Base-by-base conservation (phyloP, 2,113 vertebrate species). In the Arothron firmamentum region DNA sequence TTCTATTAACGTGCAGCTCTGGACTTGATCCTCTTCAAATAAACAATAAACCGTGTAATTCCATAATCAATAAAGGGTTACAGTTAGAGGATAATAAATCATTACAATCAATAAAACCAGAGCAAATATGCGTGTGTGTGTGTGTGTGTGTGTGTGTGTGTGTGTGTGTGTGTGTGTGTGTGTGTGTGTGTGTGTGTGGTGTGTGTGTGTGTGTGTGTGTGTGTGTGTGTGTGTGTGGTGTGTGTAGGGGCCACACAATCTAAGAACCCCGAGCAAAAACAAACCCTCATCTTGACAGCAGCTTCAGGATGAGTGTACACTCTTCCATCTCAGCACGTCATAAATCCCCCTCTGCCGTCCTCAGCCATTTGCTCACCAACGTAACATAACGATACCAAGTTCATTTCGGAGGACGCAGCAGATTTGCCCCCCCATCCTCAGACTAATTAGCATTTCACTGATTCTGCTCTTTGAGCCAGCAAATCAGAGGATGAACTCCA, bases 371-470 rank as follows among this genome's bases (percentile, higher is more conserved):
- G 41, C 38, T 74, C 57, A 23, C 56, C 72, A 53, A 45, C 54
- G 75, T 23, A 45, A n/a, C 51, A 52, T 49, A 72, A 59, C 57
- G 42, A 78, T 74, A 71, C 48, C 55, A 62, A 72, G 66, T 79
- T 80, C 72, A 79, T 77, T 88, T 84, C 65, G 66, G 63, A 86
- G 75, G 74, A 79, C 75, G 69, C 77, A 74, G 79, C 74, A 77
- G 34, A 80, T 84, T 80, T 67, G 21, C 15, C 38, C 62, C 55
- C 49, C 65, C 56, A 67, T 66, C 65, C 47, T 70, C 46, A 52
- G 21, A 55, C 70, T 65, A 67, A 79, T 85, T 74, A 75, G 51
- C 60, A 72, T 66, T 85, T 83, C 52, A 79, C 65, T 68, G 54
- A 80, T 79, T 75, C 60, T 67, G 79, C 75, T 85, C 54, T 82